A percentile compares a stretch with the other conserved stretches of the same genome.
These are phyloP conservation scores for Tichodroma muraria DNA, from an alignment of 2,113 vertebrate species.

Conservation along the genomic window DNA sequence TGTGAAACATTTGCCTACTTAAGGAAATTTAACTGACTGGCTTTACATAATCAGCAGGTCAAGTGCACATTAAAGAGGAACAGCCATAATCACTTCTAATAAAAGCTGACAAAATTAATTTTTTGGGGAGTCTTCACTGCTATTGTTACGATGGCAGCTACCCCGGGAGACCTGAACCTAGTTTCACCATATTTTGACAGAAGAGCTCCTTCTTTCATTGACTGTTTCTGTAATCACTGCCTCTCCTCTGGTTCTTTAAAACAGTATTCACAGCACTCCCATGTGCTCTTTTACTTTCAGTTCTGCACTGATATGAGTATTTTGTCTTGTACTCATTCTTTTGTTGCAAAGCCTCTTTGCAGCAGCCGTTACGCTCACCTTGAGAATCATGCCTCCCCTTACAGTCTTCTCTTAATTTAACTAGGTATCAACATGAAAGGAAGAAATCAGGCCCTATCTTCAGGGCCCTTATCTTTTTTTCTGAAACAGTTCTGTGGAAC, in stretches of 20 bases:
- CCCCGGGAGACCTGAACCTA: neutral
- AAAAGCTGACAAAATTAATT: neutral
- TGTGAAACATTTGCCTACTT: neutral
- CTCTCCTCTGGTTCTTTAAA: neutral
- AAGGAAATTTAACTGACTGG: neutral
- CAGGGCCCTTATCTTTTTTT: neutral
- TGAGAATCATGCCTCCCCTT: neutral
- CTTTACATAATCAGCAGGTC: neutral
- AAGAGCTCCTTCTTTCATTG: neutral
- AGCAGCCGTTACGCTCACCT: neutral
- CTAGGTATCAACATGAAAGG: neutral
- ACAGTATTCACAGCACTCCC: neutral
- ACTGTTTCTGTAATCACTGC: neutral
- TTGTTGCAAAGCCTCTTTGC: neutral
- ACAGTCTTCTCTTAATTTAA: neutral
- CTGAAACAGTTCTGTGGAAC: neutral
- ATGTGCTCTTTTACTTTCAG: neutral
- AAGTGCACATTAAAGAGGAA: neutral
- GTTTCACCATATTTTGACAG: neutral
- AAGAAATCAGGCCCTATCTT: neutral
- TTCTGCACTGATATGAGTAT: neutral
- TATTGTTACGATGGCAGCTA: neutral
- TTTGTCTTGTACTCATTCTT: neutral
- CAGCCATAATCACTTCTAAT: neutral
- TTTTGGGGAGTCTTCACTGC: neutral